Evolutionary conservation across 2,113 vertebrate genomes (phyloP), one percentile per base, ranked within the genome.

Genomic region (Xenopus borealis): DNA sequence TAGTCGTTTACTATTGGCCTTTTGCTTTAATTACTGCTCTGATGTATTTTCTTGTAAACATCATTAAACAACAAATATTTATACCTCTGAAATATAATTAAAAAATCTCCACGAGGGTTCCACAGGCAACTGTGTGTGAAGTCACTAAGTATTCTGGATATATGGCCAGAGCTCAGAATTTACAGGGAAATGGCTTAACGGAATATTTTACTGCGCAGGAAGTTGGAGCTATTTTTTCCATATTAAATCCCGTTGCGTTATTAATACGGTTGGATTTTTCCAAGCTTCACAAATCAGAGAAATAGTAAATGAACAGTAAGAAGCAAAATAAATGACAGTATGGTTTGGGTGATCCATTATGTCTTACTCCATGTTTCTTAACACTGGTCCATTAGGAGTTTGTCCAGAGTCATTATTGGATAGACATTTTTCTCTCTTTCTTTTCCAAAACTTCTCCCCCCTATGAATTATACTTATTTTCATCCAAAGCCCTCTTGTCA

Each of bases 51-150:
- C 58, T 69, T 44, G 19, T 62, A 75, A 68, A 75, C 72, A 69
- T 46, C 72, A 75, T 75, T 75, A 75, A 75, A 68, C 72, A 75
- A 75, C 72, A 75, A 55, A 68, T 75, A 75, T 75, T 75, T 75
- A 75, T 75, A 75, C 65, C 55, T 20, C 45, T 19, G 72, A 61
- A 75, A 75, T 59, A 69, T 76, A 69, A 76, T 69, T 69, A 69
- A 69, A 76, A 62, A 69, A 62, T 69, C 66, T 76, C 66, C 66
- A 52, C 53, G 27, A 69, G 73, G 66, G 73, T 44, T 64, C 66
- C 45, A 40, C n/a, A 2, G 33, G 59, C 46, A 75, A 76, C 66
- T 53, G 73, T 61, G 58, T 13, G 59, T 40, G 62, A 52, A 57
- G 53, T 40, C 50, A 4, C 50, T 30, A 57, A 63, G 64, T 66